phyloP scores from a whole-genome alignment of 2,113 vertebrate species.

The Peromyscus polionotus region DNA sequence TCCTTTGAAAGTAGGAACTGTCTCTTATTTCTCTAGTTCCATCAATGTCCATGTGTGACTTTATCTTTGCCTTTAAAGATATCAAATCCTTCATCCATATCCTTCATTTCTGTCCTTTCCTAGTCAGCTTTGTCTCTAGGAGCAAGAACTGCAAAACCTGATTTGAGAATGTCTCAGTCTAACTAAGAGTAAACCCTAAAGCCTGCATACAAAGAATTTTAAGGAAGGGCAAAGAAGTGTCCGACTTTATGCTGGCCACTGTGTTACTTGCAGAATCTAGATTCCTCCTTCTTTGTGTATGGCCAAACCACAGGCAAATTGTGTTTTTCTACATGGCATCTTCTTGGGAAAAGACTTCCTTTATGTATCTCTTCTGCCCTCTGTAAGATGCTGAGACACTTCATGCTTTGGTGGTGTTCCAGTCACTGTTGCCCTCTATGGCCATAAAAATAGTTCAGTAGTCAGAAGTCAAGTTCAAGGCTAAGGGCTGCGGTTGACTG shows the following conservation, averaged over 20 bases:
- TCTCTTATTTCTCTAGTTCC: not conserved
- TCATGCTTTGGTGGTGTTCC: conserved; percentile 77
- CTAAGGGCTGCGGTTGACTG: conserved; percentile 71
- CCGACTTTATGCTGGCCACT: not conserved
- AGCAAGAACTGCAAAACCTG: not conserved
- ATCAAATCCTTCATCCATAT: not conserved
- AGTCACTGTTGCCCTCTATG: conserved; percentile 83
- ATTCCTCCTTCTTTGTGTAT: not conserved
- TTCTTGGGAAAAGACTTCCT: conserved; percentile 66
- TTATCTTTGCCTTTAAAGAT: not conserved
- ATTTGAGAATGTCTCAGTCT: not conserved
- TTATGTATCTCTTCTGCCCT: not conserved
- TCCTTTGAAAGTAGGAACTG: not conserved
- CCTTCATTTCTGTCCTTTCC: not conserved
- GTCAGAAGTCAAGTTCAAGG: conserved; percentile 77
- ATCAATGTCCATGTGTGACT: too few relatives aligned
- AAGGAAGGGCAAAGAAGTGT: not conserved
- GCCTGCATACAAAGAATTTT: conserved; percentile 38
- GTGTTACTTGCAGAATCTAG: not conserved
- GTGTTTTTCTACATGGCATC: conserved; percentile 80
- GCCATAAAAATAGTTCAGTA: conserved; percentile 83
- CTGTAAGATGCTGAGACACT: conserved; percentile 1
- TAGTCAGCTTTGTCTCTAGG: not conserved
- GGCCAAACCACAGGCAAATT: conserved; percentile 34
- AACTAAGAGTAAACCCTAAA: not conserved